Conservation (phyloP, 23 tunicate genomes). For the Diplosoma virens region DNA sequence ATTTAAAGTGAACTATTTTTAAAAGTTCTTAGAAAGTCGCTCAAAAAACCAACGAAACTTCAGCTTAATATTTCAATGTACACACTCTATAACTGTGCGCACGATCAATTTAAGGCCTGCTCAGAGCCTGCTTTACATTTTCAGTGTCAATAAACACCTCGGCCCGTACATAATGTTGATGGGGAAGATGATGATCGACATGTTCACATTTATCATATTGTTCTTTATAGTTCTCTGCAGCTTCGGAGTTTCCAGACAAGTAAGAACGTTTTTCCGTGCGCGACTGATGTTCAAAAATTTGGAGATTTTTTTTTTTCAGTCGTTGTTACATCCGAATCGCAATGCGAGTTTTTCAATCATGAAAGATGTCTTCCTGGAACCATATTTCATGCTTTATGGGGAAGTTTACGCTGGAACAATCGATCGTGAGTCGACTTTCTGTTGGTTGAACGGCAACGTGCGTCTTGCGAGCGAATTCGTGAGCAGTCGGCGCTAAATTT, state of each 20-base stretch:
- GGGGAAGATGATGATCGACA: constrained; percentile 96
- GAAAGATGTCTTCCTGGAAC: constrained; percentile 69
- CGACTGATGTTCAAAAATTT: background rate
- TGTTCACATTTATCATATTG: constrained; percentile 69
- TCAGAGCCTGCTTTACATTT: constrained; percentile 4
- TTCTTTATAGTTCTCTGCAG: constrained; percentile 73
- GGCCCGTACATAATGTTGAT: constrained; percentile 91
- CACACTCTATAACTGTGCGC: no score
- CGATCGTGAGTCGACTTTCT: constrained; percentile 74
- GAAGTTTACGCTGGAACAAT: constrained; percentile 97
- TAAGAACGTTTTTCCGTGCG: constrained; percentile 1
- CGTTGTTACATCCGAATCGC: constrained; percentile 59
- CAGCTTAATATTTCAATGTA: no score
- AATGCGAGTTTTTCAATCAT: constrained; percentile 47
- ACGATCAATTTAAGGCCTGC: no score
- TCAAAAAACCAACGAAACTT: no score
- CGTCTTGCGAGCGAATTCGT: no score
- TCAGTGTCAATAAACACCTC: constrained; percentile 78
- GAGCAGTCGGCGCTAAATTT: no score
- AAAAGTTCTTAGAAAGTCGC: no score
- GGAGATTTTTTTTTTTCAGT: constrained; percentile 18
- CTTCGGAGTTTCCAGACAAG: constrained; percentile 92
- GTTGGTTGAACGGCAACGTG: no score
- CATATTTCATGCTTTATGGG: constrained; percentile 99
- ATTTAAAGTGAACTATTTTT: no score